These are phyloP conservation scores for Euphydryas editha DNA, from an alignment of 2,888 invertebrate genomes.

Conservation along the genomic window DNA sequence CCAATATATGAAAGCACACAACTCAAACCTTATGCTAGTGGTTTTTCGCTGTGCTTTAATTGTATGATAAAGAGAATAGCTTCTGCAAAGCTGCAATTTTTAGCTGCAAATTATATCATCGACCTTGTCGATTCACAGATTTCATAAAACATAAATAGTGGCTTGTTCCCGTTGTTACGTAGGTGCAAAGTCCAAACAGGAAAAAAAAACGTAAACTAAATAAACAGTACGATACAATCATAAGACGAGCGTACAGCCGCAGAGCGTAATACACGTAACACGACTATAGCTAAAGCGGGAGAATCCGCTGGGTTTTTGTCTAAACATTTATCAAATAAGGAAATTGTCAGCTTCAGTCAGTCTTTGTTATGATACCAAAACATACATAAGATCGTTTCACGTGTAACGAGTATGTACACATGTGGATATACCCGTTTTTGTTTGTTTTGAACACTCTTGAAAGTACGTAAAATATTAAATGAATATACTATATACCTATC, in stretches of 20 bases:
- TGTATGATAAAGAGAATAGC: too few species aligned
- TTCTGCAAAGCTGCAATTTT: conserved; percentile 31
- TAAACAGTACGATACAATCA: conserved; percentile 22
- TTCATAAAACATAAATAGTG: conserved; percentile 32
- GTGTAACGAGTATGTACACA: not conserved
- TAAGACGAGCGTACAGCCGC: conserved; percentile 52
- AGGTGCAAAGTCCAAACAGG: conserved; percentile 42
- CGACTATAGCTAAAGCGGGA: conserved; percentile 58
- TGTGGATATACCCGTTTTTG: not conserved
- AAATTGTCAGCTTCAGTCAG: conserved; percentile 31
- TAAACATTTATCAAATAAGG: conserved; percentile 36
- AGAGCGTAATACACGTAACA: too few species aligned
- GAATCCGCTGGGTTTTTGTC: conserved; percentile 65
- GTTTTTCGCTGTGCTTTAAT: too few species aligned
- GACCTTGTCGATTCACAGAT: conserved; percentile 41
- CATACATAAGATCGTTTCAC: conserved; percentile 4
- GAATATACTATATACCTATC: too few species aligned
- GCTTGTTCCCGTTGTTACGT: conserved; percentile 40
- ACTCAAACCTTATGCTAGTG: too few species aligned
- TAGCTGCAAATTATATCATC: conserved; percentile 29
- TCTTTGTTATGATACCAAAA: conserved; percentile 42
- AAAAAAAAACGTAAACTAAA: conserved; percentile 70
- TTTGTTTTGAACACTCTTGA: not conserved
- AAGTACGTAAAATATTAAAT: too few species aligned
- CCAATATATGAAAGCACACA: too few species aligned